Conservation (phyloP, 2,797 vertebrate species). For the Lacerta viridis region DNA sequence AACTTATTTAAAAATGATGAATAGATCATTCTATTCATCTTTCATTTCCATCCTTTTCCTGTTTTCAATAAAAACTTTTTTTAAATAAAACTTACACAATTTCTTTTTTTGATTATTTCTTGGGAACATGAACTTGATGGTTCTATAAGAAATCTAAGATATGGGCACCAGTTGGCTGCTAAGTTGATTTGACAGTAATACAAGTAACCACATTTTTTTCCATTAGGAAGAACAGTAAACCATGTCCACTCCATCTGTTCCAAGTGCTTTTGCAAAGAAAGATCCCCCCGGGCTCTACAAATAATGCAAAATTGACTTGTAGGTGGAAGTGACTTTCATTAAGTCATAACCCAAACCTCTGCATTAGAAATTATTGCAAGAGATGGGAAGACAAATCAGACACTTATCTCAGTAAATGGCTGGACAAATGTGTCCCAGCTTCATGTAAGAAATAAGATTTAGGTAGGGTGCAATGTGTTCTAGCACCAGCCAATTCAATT, state of each 20-base stretch:
- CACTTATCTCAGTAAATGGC: not conserved
- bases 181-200: constrained; percentile 42
- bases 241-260: constrained; percentile 46
- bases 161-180: constrained; percentile 42
- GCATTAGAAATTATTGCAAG: not conserved
- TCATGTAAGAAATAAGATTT: not conserved
- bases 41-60: constrained; percentile 39
- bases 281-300: constrained; percentile 24
- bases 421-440: not conserved
- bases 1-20: constrained; percentile 59
- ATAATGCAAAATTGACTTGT: not conserved
- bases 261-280: constrained; percentile 30
- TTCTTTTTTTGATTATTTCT: constrained; percentile 58
- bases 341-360: constrained; percentile 9
- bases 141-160: constrained; percentile 51
- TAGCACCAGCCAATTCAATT: constrained; percentile 12
- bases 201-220: constrained; percentile 28
- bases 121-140: constrained; percentile 51
- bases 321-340: constrained; percentile 21
- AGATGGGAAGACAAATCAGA: not conserved
- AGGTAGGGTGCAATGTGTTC: not conserved
- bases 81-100: constrained; percentile 47
- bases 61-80: constrained; percentile 36
- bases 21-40: constrained; percentile 10
- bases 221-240: constrained; percentile 46